phyloP scores from a whole-genome alignment of 2,797 vertebrate species.

The Acrossocheilus fasciatus region DNA sequence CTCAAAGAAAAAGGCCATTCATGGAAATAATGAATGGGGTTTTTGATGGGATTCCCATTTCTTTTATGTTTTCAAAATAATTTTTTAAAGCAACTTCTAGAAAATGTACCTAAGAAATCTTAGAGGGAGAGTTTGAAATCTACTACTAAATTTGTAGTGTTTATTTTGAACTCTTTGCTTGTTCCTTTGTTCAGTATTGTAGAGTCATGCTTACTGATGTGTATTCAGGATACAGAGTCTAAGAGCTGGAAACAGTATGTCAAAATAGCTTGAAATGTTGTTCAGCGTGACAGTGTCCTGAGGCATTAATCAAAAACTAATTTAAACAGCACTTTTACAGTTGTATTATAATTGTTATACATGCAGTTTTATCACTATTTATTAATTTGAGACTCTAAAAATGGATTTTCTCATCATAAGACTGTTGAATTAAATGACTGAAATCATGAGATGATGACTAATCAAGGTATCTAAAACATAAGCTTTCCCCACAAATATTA shows the following conservation, averaged over 20 bases:
- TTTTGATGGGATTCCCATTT: too few relatives aligned
- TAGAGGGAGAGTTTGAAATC: too few relatives aligned
- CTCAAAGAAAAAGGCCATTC: too few relatives aligned
- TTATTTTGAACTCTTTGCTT: neutral
- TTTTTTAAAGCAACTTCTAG: too few relatives aligned
- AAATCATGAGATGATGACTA: neutral
- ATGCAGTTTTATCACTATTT: neutral
- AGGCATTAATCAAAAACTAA: neutral
- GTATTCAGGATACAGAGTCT: neutral
- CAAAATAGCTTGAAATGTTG: neutral
- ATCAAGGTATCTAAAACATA: neutral
- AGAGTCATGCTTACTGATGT: neutral
- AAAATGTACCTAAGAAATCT: too few relatives aligned
- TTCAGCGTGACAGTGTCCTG: constrained; percentile 11
- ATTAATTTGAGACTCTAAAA: neutral
- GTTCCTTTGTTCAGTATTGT: neutral
- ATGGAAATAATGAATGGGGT: too few relatives aligned
- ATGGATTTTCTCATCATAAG: neutral
- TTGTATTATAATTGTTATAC: neutral
- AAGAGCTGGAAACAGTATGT: neutral
- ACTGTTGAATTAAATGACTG: neutral
- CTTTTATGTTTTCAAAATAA: too few relatives aligned
- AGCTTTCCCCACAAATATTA: neutral
- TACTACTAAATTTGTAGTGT: too few relatives aligned
- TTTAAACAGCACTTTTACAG: neutral